phyloP scores from a whole-genome alignment of 2,888 invertebrate species.

The Spilarctia lutea region DNA sequence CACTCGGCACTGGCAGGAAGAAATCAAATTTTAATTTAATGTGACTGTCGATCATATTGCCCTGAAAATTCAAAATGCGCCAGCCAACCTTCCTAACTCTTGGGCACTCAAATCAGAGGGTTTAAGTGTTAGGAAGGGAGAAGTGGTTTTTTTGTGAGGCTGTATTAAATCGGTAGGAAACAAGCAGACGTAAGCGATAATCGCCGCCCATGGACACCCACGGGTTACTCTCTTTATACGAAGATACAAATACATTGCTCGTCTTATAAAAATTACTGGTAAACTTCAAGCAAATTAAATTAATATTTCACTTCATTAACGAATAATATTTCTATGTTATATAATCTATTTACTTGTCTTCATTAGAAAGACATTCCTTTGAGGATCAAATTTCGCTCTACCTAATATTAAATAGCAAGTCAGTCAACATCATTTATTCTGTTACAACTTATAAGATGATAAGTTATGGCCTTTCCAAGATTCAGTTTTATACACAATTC shows the following conservation, averaged over 20 bases:
- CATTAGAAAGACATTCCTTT: neutral
- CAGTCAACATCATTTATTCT: conserved; percentile 13
- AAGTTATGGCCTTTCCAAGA: conserved; percentile 26
- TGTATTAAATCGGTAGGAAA: no score
- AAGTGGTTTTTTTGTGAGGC: neutral
- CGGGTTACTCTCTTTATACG: no score
- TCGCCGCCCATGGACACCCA: no score
- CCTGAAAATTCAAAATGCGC: neutral
- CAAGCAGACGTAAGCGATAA: no score
- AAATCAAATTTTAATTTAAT: no score
- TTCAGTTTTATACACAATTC: conserved; percentile 37
- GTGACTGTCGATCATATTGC: no score
- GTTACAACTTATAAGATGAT: conserved; percentile 14
- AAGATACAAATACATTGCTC: no score
- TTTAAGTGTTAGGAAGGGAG: no score
- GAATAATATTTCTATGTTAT: neutral
- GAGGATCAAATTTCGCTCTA: neutral
- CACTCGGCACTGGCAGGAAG: no score
- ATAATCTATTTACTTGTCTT: neutral
- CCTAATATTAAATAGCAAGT: conserved; percentile 1
- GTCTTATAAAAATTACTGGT: neutral
- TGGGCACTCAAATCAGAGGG: no score
- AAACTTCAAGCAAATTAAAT: neutral
- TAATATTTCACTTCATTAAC: neutral
- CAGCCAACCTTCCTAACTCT: no score